A percentile compares a stretch with the other conserved stretches of the same genome.
phyloP scores from a whole-genome alignment of 1,140 invertebrate species.

The Andricus grossulariae region DNA sequence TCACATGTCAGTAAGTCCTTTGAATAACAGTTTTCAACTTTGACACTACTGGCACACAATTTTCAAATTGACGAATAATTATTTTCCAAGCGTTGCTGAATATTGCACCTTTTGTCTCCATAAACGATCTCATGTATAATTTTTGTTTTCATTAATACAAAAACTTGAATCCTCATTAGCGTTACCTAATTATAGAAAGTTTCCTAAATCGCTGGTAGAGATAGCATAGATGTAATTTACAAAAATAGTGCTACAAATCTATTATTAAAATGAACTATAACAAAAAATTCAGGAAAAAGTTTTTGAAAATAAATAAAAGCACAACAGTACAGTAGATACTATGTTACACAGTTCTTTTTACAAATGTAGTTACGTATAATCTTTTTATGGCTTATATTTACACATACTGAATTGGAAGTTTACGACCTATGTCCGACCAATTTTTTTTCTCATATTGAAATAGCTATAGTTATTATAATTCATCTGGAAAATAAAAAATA shows the following conservation, averaged over 20 bases:
- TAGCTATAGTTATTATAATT: no score
- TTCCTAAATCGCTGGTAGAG: background rate
- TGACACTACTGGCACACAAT: constrained; percentile 5
- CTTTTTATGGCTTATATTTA: constrained; percentile 6
- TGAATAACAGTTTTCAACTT: constrained; percentile 9
- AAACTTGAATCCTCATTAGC: background rate
- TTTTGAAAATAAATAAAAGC: background rate
- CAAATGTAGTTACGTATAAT: constrained; percentile 10
- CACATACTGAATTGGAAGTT: background rate
- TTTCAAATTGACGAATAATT: background rate
- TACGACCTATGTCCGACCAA: background rate
- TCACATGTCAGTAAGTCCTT: background rate
- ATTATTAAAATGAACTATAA: background rate
- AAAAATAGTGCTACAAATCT: constrained; percentile 25
- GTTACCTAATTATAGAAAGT: no score
- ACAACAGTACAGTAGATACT: background rate
- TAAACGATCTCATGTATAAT: constrained; percentile 11
- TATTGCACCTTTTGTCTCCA: constrained; percentile 31
- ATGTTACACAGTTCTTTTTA: background rate
- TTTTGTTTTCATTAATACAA: constrained; percentile 10
- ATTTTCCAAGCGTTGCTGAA: constrained; percentile 8
- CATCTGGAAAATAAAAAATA: no score
- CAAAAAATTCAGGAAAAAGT: background rate
- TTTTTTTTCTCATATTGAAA: background rate
- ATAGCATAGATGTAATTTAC: constrained; percentile 5